Percentiles rank a stretch among this genome's conserved stretches.
Conservation (phyloP, 2,888 invertebrate genomes). For the Lasioglossum villosulum region DNA sequence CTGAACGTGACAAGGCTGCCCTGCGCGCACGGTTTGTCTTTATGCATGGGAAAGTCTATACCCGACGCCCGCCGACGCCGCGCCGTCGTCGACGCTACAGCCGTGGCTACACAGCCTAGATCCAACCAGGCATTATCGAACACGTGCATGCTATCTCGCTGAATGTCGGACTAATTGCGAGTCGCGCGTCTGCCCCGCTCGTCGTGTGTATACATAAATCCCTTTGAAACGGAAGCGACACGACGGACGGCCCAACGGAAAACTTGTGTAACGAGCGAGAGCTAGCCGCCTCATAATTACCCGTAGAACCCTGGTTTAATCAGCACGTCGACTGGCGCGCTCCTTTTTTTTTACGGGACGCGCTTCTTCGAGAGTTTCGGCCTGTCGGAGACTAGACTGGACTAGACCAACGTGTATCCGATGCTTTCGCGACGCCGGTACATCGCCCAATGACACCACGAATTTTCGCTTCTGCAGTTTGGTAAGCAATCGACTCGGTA, state of each 20-base stretch:
- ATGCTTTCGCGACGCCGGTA: neutral
- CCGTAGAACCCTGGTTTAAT: constrained; percentile 42
- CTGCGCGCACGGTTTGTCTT: constrained; percentile 77
- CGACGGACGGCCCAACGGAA: constrained; percentile 48
- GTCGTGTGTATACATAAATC: constrained; percentile 41
- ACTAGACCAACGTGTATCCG: neutral
- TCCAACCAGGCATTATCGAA: constrained; percentile 70
- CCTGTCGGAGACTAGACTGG: neutral
- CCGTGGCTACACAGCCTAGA: constrained; percentile 50
- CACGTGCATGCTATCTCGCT: constrained; percentile 63
- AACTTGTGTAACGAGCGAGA: constrained; percentile 59
- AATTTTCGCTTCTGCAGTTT: neutral
- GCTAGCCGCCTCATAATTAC: constrained; percentile 41
- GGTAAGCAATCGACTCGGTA: neutral
- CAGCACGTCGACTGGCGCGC: constrained; percentile 16
- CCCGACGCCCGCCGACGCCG: constrained; percentile 1
- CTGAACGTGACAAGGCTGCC: constrained; percentile 80
- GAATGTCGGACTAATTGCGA: constrained; percentile 74
- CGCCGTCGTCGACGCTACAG: constrained; percentile 17
- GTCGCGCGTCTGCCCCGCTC: constrained; percentile 31
- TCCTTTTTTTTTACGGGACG: neutral
- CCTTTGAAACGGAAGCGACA: constrained; percentile 68
- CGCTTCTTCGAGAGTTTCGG: neutral
- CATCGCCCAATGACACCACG: neutral
- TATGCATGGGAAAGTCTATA: constrained; percentile 79